Percentiles rank a stretch among this genome's conserved stretches.
Conservation (phyloP, 2,113 vertebrate genomes). For the Triplophysa rosa region DNA sequence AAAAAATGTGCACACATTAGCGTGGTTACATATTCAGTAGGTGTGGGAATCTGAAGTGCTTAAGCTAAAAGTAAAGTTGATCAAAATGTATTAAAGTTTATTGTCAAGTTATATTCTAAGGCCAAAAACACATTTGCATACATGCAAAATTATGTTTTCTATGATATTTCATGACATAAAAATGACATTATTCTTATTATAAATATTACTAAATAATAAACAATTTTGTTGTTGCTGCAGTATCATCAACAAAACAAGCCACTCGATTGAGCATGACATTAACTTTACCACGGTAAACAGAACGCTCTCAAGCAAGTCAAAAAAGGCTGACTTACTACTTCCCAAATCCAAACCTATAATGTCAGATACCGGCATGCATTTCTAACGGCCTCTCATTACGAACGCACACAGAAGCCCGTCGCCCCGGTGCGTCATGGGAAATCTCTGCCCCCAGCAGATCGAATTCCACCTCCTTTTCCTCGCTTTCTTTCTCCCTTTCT, state of each 20-base stretch:
- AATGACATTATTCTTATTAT: too few relatives aligned
- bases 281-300: background rate
- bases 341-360: background rate
- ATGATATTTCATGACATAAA: too few relatives aligned
- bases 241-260: too few relatives aligned
- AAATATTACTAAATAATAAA: too few relatives aligned
- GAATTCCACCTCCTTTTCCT: conserved; percentile 43
- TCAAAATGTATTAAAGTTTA: background rate
- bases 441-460: conserved; percentile 50
- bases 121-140: too few relatives aligned
- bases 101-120: too few relatives aligned
- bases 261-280: background rate
- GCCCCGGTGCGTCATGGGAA: conserved; percentile 42
- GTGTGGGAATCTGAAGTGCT: background rate
- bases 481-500: conserved; percentile 27
- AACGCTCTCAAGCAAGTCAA: too few relatives aligned
- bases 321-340: background rate
- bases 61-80: background rate
- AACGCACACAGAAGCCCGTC: conserved; percentile 35
- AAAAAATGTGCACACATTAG: background rate
- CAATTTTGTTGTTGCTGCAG: too few relatives aligned
- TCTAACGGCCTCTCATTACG: conserved; percentile 16
- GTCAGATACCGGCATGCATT: conserved; percentile 18
- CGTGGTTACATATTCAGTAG: background rate
- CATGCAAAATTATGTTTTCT: too few relatives aligned